Evolutionary conservation across 2,888 invertebrate genomes (phyloP), one percentile per base, ranked within the genome.

Genomic region (Lasius platythorax): DNA sequence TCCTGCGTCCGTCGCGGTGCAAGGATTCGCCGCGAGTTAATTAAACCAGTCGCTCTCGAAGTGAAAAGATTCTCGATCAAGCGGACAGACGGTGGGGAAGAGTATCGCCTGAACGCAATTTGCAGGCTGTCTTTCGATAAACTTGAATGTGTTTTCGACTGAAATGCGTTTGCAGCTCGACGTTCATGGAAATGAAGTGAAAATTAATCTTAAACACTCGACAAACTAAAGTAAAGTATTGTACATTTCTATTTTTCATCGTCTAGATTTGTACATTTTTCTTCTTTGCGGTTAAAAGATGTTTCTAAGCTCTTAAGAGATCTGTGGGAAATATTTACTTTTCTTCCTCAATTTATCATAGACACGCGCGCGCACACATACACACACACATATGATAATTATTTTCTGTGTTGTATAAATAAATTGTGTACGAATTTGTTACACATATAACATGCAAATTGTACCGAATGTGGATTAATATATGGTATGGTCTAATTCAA

Each of bases 21-120:
- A 6, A 28, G 30, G 68, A 73, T 33, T 56, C 28, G 56, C 64
- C 43, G 50, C 75, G 61, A 81, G 79, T 81, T 81, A 81, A 81
- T 81, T 81, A 81, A 81, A 72, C 72, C 72, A 72, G 70, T 72
- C 72, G 79, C 61, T 28, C 70, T 81, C 61, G 23, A 81, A 72
- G 61, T 50, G 72, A 79, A 81, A 81, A 72, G 79, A 81, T 81
- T 63, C 72, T 81, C 79, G 61, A 81, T 81, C 72, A 46, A 18
- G 43, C 43, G 46, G 70, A 79, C 61, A 61, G 68, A 68, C 43
- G 23, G 50, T 53, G 53, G 28, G 46, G 30, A 18, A 15, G 43
- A 46, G 58, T 70, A 79, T 70, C 79, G 79, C 61, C 61, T 72
- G 61, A 81, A 72, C 61, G 70, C 72, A 81, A 72, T 81, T 81